A percentile compares a stretch with the other conserved stretches of the same genome.
phyloP scores from a whole-genome alignment of 2,113 vertebrate genomes.

The Aspidoscelis tigris region DNA sequence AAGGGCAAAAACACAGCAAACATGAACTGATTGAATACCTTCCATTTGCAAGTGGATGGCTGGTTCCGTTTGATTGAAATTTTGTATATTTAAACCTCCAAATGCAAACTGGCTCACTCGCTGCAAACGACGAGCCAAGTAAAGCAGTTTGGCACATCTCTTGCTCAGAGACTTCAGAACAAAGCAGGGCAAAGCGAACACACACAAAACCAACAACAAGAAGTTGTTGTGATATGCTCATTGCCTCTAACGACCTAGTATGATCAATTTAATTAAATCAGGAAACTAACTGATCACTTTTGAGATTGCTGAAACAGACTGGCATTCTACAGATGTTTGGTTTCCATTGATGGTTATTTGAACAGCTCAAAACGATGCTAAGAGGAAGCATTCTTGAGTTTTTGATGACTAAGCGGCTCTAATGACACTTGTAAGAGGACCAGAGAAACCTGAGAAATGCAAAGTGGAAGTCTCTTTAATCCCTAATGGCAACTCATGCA shows the following conservation, averaged over 20 bases:
- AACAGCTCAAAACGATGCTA: background rate
- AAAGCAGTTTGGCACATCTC: too few relatives aligned
- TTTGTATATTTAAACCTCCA: too few relatives aligned
- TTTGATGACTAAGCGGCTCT: background rate
- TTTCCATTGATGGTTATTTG: slow-evolving; percentile 18
- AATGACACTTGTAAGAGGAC: background rate
- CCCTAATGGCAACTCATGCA: background rate
- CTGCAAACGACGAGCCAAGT: too few relatives aligned
- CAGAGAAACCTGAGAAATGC: background rate
- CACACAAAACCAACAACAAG: background rate
- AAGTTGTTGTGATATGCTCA: background rate
- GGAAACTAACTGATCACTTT: background rate
- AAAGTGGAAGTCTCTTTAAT: background rate
- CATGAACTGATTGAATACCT: too few relatives aligned
- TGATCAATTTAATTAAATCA: slow-evolving; percentile 21
- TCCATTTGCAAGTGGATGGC: too few relatives aligned
- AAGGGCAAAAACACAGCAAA: too few relatives aligned
- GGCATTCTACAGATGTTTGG: background rate
- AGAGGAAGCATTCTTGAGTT: background rate
- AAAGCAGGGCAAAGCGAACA: background rate
- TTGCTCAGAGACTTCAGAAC: background rate
- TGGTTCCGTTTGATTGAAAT: too few relatives aligned
- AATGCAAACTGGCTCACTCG: too few relatives aligned
- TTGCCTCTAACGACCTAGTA: background rate
- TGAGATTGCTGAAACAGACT: slow-evolving; percentile 4